Evolutionary conservation across 2,113 vertebrate species (phyloP).

Genomic region (Myiagra hebetior): DNA sequence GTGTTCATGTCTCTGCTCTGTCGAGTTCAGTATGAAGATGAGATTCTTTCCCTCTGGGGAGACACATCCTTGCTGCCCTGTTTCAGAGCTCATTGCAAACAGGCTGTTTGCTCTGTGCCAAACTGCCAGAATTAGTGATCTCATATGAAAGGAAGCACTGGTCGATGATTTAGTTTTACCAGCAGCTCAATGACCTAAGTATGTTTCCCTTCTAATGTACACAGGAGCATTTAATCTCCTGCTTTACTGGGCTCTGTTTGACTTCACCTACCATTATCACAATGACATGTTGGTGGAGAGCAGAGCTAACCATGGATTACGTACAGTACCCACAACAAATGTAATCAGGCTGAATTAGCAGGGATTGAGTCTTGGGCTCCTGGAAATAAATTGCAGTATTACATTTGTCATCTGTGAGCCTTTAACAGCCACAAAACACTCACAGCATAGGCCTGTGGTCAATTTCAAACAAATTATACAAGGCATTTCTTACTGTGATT

Average conservation of each 20-base stretch:
- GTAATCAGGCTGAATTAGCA: slow-evolving; percentile 10
- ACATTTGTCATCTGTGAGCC: slow-evolving; percentile 19
- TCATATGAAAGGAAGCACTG: neutral
- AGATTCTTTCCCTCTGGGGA: neutral
- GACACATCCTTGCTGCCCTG: neutral
- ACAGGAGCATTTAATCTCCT: slow-evolving; percentile 3
- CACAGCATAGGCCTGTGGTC: neutral
- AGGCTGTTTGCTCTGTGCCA: neutral
- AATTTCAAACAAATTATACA: slow-evolving; percentile 23
- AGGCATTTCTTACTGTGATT: neutral
- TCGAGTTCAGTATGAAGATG: neutral
- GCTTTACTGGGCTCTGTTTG: neutral
- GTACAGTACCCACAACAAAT: neutral
- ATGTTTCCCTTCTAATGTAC: neutral
- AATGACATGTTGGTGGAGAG: neutral
- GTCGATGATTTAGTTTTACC: neutral
- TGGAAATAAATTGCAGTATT: slow-evolving; percentile 20
- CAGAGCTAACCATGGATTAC: neutral
- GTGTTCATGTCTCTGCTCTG: neutral
- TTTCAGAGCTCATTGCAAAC: neutral
- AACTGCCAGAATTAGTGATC: neutral
- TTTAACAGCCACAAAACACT: slow-evolving; percentile 10
- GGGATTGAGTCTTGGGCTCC: neutral
- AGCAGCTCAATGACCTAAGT: neutral
- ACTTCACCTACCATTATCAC: slow-evolving; percentile 38